Base-by-base conservation (phyloP, 2,797 vertebrate genomes). In the Schizothorax lantsangensis region DNA sequence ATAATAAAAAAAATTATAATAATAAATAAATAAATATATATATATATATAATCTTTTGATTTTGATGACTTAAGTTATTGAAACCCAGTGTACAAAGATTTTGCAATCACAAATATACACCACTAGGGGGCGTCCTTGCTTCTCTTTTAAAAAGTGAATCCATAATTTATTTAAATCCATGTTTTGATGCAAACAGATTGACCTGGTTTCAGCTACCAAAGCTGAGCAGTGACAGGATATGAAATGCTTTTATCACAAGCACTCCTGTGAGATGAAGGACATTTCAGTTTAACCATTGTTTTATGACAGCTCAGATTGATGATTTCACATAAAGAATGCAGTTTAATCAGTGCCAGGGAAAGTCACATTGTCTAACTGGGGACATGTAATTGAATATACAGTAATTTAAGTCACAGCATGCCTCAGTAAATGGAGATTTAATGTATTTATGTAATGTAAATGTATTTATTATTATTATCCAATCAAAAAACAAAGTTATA, bases 121-220 rank as follows among this genome's bases (percentile, higher is more conserved):
- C 94, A 93, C 89, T 85, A 74, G 87, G 89, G 21, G 91, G 91
- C 88, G 90, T 83, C 81, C 47, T 5, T 4, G 12, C 79, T 49
- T 45, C 9, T 45, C n/a, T 75, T 73, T 84, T n/a, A 80, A 83
- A 43, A 64, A 30, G 7, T 5, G 9, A 68, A 30, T 12, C 74
- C 73, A 86, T 69, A 75, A 87, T 79, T 84, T 78, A 52, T 91
- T 89, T 83, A 91, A 93, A 92, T 93, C 90, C 89, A 84, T 82
- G 85, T 38, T 86, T 88, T 88, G 88, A 91, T 87, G 86, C 71
- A 91, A 93, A 91, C 88, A 92, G 89, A 91, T 86, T 95, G 94
- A 94, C 93, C 94, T 94, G 88, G 87, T 93, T 96, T 93, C 88
- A 87, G 80, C 62, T 82, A 33, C 82, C 84, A 91, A 91, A 87